A percentile compares a stretch with the other conserved stretches of the same genome.
phyloP scores from a whole-genome alignment of 2,797 vertebrate species.

The Rhinoraja longicauda region DNA sequence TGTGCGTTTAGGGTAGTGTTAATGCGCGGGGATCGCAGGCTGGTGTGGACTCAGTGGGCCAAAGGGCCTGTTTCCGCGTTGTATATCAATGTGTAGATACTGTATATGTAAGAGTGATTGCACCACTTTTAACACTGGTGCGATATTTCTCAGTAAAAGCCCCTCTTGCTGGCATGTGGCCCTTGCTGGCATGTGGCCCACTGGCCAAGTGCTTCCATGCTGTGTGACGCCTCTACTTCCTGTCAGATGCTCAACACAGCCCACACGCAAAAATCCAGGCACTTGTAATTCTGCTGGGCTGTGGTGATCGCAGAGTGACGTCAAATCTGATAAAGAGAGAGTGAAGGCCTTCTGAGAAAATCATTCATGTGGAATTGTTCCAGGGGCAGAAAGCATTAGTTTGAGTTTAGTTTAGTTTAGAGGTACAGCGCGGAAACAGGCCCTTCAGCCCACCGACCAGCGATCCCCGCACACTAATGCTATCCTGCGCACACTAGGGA shows the following conservation, averaged over 20 bases:
- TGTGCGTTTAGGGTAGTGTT: too few species aligned
- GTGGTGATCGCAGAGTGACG: not conserved
- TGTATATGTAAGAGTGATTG: not conserved
- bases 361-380: not conserved
- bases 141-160: not conserved
- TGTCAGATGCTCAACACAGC: not conserved
- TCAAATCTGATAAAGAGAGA: not conserved
- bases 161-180: not conserved
- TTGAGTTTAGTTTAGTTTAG: not conserved
- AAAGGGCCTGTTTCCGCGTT: not conserved
- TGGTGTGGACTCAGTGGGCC: too few species aligned
- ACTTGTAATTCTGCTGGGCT: not conserved
- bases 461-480: too few species aligned
- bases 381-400: not conserved
- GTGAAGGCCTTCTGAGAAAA: constrained; percentile 1
- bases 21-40: too few species aligned
- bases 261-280: not conserved
- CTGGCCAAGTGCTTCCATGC: too few species aligned
- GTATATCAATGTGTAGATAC: too few species aligned
- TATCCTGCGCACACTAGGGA: too few species aligned
- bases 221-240: not conserved
- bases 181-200: too few species aligned
- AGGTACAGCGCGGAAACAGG: too few species aligned
- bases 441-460: too few species aligned
- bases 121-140: too few species aligned